Evolutionary conservation across 1,140 invertebrate genomes (phyloP).

Genomic region (Chionoecetes opilio): DNA sequence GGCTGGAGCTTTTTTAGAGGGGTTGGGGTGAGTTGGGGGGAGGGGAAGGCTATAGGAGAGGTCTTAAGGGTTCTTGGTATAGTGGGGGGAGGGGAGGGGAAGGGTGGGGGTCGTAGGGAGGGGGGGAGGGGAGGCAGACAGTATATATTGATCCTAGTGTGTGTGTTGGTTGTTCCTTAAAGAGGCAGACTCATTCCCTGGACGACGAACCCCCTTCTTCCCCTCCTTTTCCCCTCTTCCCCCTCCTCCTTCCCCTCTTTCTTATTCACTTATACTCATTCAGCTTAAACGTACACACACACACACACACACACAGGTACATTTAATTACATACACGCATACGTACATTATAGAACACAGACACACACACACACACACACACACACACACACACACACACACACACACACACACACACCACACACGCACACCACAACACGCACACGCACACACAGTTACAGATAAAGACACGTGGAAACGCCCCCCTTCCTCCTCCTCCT

Average conservation of each 20-base stretch:
- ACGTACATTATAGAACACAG: too few species aligned
- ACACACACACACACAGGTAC: too few species aligned
- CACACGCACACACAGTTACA: too few species aligned
- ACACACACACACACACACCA: not conserved
- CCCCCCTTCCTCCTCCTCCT: not conserved
- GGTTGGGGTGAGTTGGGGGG: not conserved
- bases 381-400: not conserved
- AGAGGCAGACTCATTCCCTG: not conserved
- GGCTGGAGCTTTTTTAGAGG: not conserved
- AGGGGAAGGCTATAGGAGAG: not conserved
- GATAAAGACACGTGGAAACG: constrained; percentile 11
- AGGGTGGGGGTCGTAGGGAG: not conserved
- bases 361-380: too few species aligned
- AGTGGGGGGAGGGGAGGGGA: not conserved
- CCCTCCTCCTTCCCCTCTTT: not conserved
- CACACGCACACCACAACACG: too few species aligned
- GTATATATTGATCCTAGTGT: not conserved
- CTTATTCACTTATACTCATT: not conserved
- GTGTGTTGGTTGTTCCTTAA: not conserved
- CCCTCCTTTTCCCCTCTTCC: not conserved
- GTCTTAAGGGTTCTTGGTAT: not conserved
- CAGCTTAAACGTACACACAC: not conserved
- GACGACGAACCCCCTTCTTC: not conserved
- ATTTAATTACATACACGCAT: not conserved
- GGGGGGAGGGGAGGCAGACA: not conserved